Base-by-base conservation (phyloP, 2,113 vertebrate genomes). In the Arvicanthis niloticus region DNA sequence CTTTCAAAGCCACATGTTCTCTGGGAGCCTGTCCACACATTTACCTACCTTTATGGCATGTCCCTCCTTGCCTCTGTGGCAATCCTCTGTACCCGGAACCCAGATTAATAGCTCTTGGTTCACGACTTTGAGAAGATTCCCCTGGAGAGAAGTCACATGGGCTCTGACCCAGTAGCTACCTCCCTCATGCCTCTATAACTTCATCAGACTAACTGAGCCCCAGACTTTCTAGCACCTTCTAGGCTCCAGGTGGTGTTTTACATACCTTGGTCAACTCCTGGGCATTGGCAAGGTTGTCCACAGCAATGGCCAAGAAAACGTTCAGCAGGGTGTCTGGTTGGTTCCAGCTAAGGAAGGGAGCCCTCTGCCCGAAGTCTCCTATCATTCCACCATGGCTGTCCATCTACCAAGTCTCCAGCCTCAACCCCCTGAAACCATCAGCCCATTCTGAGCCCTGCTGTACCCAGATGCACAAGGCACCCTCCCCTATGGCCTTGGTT, bases 241-340 rank as follows among this genome's bases (percentile, higher is more conserved):
- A 62, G 72, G 42, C 26, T 56, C 24, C 88, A 40, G 77, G 78
- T 2, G 17, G 5, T 2, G 4, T 11, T 17, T 91, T 8, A 5
- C 42, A 40, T 34, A 96, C 99, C 99, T 99, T 99, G 77, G 99
- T 99, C 87, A 99, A 98, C 96, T 99, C 99, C 97, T 99, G 99
- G 72, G 99, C 99, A 0, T 99, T 99, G 68, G 99, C 99, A 3
- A 99, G 99, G 92, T 99, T 99, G 98, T 99, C 99, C 22, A 99
- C 99, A 5, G 99, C 99, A 0, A 99, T 99, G 97, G 99, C 99
- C 99, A 99, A 96, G 98, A 99, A 99, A 93, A 99, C 99, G 0
- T 99, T 99, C 97, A 99, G 99, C 16, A 99, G 99, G 0, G 99
- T 99, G 56, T 99, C 99, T 99, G 98, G 91, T 97, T 58, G 96